phyloP scores from a whole-genome alignment of 2,888 invertebrate species.

The Byasa hedistus region DNA sequence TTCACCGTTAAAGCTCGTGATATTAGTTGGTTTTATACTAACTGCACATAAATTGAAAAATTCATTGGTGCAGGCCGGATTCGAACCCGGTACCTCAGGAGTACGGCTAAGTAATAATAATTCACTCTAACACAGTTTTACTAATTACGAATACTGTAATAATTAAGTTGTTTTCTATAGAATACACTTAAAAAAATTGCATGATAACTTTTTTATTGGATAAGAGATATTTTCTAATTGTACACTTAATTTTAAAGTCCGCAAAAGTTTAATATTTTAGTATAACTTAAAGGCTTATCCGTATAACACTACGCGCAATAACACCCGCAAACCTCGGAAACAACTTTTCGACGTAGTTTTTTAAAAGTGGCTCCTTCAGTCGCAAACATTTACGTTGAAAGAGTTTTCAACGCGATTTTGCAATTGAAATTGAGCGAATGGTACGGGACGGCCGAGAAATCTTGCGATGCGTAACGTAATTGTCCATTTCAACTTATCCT shows the following conservation, averaged over 20 bases:
- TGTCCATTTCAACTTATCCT: constrained; percentile 31
- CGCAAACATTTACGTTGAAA: constrained; percentile 50
- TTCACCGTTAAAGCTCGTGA: too few relatives aligned
- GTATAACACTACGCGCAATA: constrained; percentile 35
- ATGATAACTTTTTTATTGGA: too few relatives aligned
- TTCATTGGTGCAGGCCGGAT: too few relatives aligned
- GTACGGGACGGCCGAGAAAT: constrained; percentile 25
- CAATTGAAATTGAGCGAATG: constrained; percentile 38
- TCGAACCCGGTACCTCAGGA: too few relatives aligned
- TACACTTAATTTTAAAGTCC: neutral
- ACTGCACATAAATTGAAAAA: too few relatives aligned
- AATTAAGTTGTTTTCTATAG: too few relatives aligned
- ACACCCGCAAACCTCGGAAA: constrained; percentile 44
- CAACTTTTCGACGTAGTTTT: constrained; percentile 47
- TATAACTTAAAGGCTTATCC: constrained; percentile 32
- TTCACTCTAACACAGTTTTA: too few relatives aligned
- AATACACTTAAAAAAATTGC: too few relatives aligned
- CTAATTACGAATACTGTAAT: too few relatives aligned
- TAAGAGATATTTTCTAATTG: too few relatives aligned
- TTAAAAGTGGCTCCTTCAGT: constrained; percentile 45
- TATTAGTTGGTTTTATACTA: too few relatives aligned
- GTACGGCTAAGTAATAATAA: too few relatives aligned
- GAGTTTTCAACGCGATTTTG: constrained; percentile 46
- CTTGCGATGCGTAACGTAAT: constrained; percentile 31
- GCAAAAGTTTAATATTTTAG: neutral